Base-by-base conservation (phyloP, 2,797 vertebrate species). In the Loriculus beryllinus region DNA sequence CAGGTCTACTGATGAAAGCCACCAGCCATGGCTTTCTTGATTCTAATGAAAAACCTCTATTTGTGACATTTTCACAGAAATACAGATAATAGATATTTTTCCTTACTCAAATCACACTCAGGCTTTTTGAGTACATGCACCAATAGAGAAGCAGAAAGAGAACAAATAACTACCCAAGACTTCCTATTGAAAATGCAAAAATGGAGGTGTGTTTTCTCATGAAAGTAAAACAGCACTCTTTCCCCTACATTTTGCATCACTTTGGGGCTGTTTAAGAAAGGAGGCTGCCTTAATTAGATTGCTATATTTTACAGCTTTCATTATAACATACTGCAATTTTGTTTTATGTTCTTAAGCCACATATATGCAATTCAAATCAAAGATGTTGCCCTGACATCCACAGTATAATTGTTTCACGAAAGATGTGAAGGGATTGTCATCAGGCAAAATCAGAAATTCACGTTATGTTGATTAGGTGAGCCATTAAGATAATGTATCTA, bases 381-480 rank as follows among this genome's bases (percentile, higher is more conserved):
- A 92, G 37, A 12, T 67, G 16, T 7, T 88, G 40, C 31, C 70
- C 85, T 86, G 75, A 87, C 48, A 81, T 85, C 90, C 31, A 82
- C 69, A 67, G 9, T 28, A 42, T 68, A 87, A 90, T 59, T 81
- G 64, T 75, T 87, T 85, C 64, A 85, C 37, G 56, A 72, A 90
- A 76, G 65, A 76, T 0, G 0, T 62, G 69, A 95, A 94, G 79
- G 45, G 43, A 82, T 57, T 85, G n/a, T 81, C 56, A 94, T 75
- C 54, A 88, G 51, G 56, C 18, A 88, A 90, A 93, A 88, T 83
- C 83, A 90, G 71, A 91, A 94, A 91, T 75, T 67, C 71, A 31
- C 0, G 0, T 80, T 81, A 64, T 35, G 88, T 65, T 88, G 68
- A 88, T 88, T 79, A 75, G 51, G 37, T 82, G 48, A 88, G 45